phyloP scores from a whole-genome alignment of 2,888 invertebrate species.

The Allolobophora icterica region DNA sequence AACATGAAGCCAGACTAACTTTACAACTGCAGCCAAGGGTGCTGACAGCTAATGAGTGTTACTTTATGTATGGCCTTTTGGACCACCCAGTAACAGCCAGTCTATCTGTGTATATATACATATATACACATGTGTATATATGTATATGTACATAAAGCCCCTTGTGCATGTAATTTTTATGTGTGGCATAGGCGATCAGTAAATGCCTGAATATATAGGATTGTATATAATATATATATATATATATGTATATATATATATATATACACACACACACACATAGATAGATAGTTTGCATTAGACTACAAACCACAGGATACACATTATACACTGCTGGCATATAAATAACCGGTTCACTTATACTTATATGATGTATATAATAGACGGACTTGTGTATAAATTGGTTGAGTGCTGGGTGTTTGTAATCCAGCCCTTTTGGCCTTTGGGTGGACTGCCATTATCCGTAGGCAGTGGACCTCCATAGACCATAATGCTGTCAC shows the following conservation, averaged over 20 bases:
- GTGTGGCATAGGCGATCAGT: background rate
- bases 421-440: background rate
- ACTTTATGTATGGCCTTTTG: background rate
- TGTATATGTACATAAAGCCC: background rate
- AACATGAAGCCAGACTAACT: slow-evolving; percentile 17
- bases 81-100: background rate
- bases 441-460: slow-evolving; percentile 17
- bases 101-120: no score
- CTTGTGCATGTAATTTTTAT: background rate
- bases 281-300: background rate
- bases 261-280: no score
- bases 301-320: background rate
- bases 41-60: slow-evolving; percentile 17
- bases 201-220: background rate
- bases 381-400: background rate
- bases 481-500: slow-evolving; percentile 17
- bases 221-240: no score
- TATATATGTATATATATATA: background rate
- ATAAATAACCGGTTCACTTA: background rate
- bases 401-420: background rate
- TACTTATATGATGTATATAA: background rate
- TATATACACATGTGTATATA: background rate
- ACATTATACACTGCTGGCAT: background rate
- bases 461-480: background rate
- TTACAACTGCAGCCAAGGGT: slow-evolving; percentile 17